These are phyloP conservation scores for Drosophila histrio DNA, from an alignment of 2,888 invertebrate species.

Conservation along the genomic window DNA sequence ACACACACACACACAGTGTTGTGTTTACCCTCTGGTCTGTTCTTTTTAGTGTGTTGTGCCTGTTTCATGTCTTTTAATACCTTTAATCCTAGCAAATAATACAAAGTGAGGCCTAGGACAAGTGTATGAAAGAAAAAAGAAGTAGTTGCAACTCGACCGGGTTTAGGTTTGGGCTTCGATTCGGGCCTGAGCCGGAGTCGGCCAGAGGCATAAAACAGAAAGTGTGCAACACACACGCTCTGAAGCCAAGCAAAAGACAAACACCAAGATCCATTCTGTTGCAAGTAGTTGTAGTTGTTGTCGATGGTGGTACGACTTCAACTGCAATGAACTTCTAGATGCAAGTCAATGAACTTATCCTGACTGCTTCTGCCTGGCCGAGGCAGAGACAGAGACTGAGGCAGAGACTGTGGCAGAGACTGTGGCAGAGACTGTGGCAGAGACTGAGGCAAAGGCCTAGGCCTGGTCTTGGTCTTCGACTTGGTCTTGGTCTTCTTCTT, in stretches of 20 bases:
- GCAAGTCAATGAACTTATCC: slow-evolving; percentile 79
- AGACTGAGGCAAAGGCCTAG: slow-evolving; percentile 9
- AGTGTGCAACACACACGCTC: slow-evolving; percentile 75
- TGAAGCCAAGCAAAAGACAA: slow-evolving; percentile 70
- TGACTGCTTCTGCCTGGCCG: slow-evolving; percentile 47
- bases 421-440: neutral
- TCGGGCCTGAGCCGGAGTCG: slow-evolving; percentile 26
- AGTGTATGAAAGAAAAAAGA: slow-evolving; percentile 57
- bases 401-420: neutral
- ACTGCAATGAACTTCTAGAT: slow-evolving; percentile 79
- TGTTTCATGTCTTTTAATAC: slow-evolving; percentile 65
- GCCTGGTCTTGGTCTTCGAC: slow-evolving; percentile 5
- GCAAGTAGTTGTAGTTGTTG: slow-evolving; percentile 33
- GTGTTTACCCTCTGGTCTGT: slow-evolving; percentile 48
- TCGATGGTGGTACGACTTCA: slow-evolving; percentile 53
- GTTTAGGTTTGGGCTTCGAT: slow-evolving; percentile 1
- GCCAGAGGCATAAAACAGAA: slow-evolving; percentile 70
- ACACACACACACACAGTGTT: slow-evolving; percentile 26
- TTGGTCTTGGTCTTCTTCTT: slow-evolving; percentile 2
- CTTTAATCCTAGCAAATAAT: slow-evolving; percentile 79
- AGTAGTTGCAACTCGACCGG: slow-evolving; percentile 1
- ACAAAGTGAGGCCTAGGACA: slow-evolving; percentile 62
- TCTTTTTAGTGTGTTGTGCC: slow-evolving; percentile 24
- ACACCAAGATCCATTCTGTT: slow-evolving; percentile 37
- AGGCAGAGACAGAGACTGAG: neutral